A percentile compares a stretch with the other conserved stretches of the same genome.
Evolutionary conservation across 2,888 invertebrate species (phyloP).

Genomic region (Crepidodera aurea): DNA sequence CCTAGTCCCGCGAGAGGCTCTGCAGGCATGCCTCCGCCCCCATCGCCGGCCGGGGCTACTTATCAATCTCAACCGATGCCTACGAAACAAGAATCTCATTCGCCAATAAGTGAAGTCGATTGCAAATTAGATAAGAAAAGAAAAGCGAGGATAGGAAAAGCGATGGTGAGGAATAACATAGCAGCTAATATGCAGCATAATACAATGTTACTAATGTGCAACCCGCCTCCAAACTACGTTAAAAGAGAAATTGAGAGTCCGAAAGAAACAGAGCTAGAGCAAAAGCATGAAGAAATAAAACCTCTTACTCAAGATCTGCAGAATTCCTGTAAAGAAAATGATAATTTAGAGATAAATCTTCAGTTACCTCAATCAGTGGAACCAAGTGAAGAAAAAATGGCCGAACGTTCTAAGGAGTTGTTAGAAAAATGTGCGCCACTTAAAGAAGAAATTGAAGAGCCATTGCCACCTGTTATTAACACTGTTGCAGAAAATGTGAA

Average conservation of each 20-base stretch:
- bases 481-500: constrained; percentile 61
- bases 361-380: constrained; percentile 20
- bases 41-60: constrained; percentile 64
- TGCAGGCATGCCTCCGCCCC: constrained; percentile 71
- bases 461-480: constrained; percentile 53
- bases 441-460: constrained; percentile 35
- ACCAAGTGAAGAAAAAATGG: constrained; percentile 34
- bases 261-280: constrained; percentile 53
- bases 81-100: constrained; percentile 48
- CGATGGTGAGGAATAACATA: constrained; percentile 70
- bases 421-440: background rate
- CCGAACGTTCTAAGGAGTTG: constrained; percentile 1
- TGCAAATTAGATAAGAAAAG: constrained; percentile 58
- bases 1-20: constrained; percentile 76
- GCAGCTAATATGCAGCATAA: constrained; percentile 59
- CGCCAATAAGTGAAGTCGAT: constrained; percentile 45
- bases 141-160: constrained; percentile 70
- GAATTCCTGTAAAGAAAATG: constrained; percentile 30
- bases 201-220: constrained; percentile 64
- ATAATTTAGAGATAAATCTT: constrained; percentile 11
- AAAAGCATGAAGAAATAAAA: constrained; percentile 45
- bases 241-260: constrained; percentile 62
- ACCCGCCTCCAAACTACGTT: constrained; percentile 50
- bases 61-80: constrained; percentile 58
- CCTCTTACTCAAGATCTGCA: constrained; percentile 28